Evolutionary conservation across 2,797 vertebrate species (phyloP).

Genomic region (Darevskia mixta): DNA sequence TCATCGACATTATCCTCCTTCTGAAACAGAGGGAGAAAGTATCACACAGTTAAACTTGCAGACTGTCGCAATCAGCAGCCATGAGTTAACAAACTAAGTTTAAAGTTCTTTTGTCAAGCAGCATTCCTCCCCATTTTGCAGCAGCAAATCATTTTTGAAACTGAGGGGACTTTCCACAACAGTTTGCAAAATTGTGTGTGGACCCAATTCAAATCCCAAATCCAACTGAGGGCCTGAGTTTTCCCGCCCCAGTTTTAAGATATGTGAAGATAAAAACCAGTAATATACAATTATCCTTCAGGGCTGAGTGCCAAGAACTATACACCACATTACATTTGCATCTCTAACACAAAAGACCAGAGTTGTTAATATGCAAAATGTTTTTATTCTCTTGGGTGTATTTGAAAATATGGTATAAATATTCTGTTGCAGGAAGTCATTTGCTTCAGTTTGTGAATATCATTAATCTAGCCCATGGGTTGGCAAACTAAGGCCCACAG

Average conservation of each 20-base stretch:
- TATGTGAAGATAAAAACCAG: not conserved
- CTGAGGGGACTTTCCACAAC: not conserved
- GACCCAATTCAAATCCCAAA: not conserved
- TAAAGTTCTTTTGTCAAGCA: not conserved
- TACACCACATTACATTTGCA: not conserved
- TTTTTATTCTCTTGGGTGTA: not conserved
- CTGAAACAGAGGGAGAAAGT: slow-evolving; percentile 66
- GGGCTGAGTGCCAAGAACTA: not conserved
- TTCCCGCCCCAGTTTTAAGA: not conserved
- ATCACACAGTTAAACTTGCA: slow-evolving; percentile 10
- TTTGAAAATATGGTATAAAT: not conserved
- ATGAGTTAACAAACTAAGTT: not conserved
- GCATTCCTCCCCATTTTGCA: not conserved
- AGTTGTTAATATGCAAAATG: not conserved
- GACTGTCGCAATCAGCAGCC: not conserved
- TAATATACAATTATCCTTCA: not conserved
- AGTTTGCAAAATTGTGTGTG: not conserved
- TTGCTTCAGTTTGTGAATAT: not conserved
- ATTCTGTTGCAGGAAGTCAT: not conserved
- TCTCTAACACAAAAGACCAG: not conserved
- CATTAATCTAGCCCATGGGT: not conserved
- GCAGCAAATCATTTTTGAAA: not conserved
- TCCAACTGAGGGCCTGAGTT: not conserved
- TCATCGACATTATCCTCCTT: slow-evolving; percentile 60
- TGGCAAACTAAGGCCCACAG: too few species aligned